Conservation (phyloP, 2,888 invertebrate species). For the Caenorhabditis wallacei region DNA sequence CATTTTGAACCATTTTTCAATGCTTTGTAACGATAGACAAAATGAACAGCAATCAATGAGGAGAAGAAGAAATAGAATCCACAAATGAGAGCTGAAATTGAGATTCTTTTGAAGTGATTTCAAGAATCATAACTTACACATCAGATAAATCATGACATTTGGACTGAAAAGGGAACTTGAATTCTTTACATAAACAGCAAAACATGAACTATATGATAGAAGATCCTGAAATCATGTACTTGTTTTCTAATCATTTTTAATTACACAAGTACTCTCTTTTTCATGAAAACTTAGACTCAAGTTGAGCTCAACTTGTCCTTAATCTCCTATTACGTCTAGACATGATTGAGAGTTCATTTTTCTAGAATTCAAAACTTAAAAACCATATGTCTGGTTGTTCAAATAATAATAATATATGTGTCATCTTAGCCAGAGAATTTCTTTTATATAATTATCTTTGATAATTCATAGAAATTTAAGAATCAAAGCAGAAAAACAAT, state of each 20-base stretch:
- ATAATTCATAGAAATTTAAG: too few species aligned
- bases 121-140: constrained; percentile 21
- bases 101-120: background rate
- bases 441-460: too few species aligned
- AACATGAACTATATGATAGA: constrained; percentile 45
- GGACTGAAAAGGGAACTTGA: constrained; percentile 25
- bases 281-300: too few species aligned
- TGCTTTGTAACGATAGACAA: constrained; percentile 46
- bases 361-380: background rate
- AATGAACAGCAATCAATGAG: constrained; percentile 52
- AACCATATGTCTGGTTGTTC: background rate
- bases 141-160: constrained; percentile 27
- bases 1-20: constrained; percentile 41
- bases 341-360: too few species aligned
- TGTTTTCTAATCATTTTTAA: too few species aligned
- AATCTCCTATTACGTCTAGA: too few species aligned
- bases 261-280: too few species aligned
- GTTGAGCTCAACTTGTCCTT: too few species aligned
- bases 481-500: too few species aligned
- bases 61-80: constrained; percentile 51
- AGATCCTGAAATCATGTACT: constrained; percentile 29
- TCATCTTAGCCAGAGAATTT: too few species aligned
- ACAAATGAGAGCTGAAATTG: constrained; percentile 33
- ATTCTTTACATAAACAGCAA: constrained; percentile 35
- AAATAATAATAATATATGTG: too few species aligned